Evolutionary conservation across 2,888 invertebrate species (phyloP), one percentile per base, ranked within the genome.

Genomic region (Orthosia gothica): DNA sequence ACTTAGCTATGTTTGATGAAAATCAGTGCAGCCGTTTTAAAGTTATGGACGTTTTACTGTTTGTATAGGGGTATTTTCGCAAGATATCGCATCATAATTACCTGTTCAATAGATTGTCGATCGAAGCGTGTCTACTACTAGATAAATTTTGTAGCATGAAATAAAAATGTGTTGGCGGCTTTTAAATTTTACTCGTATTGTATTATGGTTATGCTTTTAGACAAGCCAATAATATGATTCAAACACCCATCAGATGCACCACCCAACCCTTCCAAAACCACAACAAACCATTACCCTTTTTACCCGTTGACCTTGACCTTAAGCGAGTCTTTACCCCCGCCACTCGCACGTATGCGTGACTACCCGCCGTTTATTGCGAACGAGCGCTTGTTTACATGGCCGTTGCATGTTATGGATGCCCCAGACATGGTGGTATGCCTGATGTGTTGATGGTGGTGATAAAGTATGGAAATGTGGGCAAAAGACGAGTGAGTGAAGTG

Each of bases 371-470:
- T 83, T 83, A 61, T 70, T 75, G 67, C 45, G 45, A 59, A 59
- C 58, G 63, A 71, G 49, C 50, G 47, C 69, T 67, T 81, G 82
- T 79, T 83, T 79, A 81, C 81, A 79, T 32, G 68, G 54, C 45
- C 52, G 52, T 64, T 70, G 79, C 70, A 79, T 79, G 82, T 63
- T 69, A 75, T 55, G 32, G 79, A 69, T 82, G 68, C 16, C 40
- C 13, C 63, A 67, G 58, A 61, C 75, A 26, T 65, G 52, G 26
- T 40, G 64, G 62, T 57, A 54, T 65, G 32, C 64, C 23, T 65
- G 32, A 55, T 74, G 50, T 59, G 58, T 47, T 49, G 62, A 65
- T 58, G 50, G 45, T 0, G 13, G 65, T 12, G 7, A 67, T 74
- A 67, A 63, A 63, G 9, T 47, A 32, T 47, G 23, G 13, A 40